phyloP scores from a whole-genome alignment of 2,888 invertebrate species.

The Leucania comma region DNA sequence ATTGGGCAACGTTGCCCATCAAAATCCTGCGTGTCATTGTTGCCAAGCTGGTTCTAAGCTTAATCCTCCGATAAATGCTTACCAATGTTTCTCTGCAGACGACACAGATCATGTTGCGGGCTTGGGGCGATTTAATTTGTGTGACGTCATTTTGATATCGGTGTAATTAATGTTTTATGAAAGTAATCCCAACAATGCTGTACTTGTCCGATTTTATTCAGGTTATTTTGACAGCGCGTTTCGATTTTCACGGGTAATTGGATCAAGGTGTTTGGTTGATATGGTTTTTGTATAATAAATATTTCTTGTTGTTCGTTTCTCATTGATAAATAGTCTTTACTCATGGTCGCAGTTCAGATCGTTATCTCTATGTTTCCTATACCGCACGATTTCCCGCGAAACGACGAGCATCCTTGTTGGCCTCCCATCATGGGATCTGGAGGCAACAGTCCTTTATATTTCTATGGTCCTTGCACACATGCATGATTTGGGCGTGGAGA shows the following conservation, averaged over 20 bases:
- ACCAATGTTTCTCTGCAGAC: slow-evolving; percentile 37
- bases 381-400: too few relatives aligned
- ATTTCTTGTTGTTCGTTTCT: too few relatives aligned
- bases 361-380: too few relatives aligned
- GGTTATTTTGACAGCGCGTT: slow-evolving; percentile 2
- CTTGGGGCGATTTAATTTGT: slow-evolving; percentile 50
- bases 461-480: too few relatives aligned
- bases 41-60: too few relatives aligned
- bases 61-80: slow-evolving; percentile 40
- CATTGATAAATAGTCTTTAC: too few relatives aligned
- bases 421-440: too few relatives aligned
- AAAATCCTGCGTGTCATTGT: not conserved
- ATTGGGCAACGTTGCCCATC: not conserved
- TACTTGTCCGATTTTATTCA: slow-evolving; percentile 12
- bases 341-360: too few relatives aligned
- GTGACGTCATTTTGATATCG: slow-evolving; percentile 44
- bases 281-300: not conserved
- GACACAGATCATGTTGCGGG: slow-evolving; percentile 35
- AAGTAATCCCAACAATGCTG: slow-evolving; percentile 11
- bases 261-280: not conserved
- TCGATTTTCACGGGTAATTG: slow-evolving; percentile 16
- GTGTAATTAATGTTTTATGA: slow-evolving; percentile 35
- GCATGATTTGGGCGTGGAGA: too few relatives aligned
- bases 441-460: too few relatives aligned
- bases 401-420: too few relatives aligned